Base-by-base conservation (phyloP, 2,888 invertebrate genomes). In the Macaria notata region DNA sequence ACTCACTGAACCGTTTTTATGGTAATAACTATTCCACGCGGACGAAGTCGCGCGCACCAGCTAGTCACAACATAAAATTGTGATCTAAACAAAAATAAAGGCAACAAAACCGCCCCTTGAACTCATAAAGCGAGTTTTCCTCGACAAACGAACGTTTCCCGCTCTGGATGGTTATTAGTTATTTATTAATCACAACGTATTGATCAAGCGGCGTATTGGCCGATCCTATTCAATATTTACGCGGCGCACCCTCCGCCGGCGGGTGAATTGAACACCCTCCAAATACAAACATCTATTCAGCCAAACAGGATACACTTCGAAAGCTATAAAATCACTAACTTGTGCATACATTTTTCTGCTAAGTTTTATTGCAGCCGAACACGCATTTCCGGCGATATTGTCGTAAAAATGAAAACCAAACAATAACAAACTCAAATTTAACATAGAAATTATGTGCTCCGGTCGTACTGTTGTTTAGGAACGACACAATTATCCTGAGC, bases 321-420 rank as follows among this genome's bases (percentile, higher is more conserved):
- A 48, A 57, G 54, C 63, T 58, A 64, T 66, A 64, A 66, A 66
- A 62, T 62, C 66, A 61, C 62, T 66, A 69, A 62, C 63, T 65
- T 70, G 66, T 64, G 63, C 66, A 60, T 64, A 69, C 62, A 70
- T 70, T 69, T 71, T 72, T 61, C 62, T 63, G 61, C 67, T 63
- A 46, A 62, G 47, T 62, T 65, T 75, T 72, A 78, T 74, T 71
- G 65, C 53, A 46, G 61, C 62, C 54, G 54, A 60, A 58, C 78
- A 78, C 77, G 78, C 77, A 73, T 65, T 72, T 70, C 72, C 69
- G 64, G 61, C 59, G 56, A 64, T 64, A 60, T 54, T 58, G 62
- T 64, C 64, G 62, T 64, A 64, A 64, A 63, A 66, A 55, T 61
- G 59, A 63, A 52, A 62, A 63, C 64, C 65, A 59, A 62, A 68